Percentiles rank a stretch among this genome's conserved stretches.
These are phyloP conservation scores for Elysia chlorotica DNA, from an alignment of 1,140 invertebrate genomes.

Conservation along the genomic window DNA sequence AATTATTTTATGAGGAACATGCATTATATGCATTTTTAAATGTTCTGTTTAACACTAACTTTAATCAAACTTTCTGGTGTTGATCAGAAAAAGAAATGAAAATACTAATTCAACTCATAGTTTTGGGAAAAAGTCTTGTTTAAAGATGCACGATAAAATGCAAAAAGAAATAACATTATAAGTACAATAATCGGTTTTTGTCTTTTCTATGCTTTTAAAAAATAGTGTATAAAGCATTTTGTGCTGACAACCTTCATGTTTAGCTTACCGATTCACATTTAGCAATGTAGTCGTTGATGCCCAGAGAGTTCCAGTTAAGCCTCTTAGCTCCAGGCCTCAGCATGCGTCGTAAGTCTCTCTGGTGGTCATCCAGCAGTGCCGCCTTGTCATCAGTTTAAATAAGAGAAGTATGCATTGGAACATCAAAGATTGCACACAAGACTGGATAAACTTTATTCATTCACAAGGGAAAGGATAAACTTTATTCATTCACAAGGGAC, in stretches of 20 bases:
- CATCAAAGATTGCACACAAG: too few relatives aligned
- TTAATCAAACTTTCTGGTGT: neutral
- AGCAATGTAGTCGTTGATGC: constrained; percentile 75
- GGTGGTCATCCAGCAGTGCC: constrained; percentile 62
- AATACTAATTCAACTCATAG: neutral
- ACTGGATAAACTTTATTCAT: too few relatives aligned
- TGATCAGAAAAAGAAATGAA: neutral
- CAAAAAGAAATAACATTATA: too few relatives aligned
- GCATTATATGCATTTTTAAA: too few relatives aligned
- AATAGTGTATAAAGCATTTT: neutral
- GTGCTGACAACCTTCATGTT: neutral
- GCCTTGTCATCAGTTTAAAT: too few relatives aligned
- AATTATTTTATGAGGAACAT: too few relatives aligned
- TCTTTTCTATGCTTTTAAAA: too few relatives aligned
- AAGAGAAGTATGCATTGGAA: too few relatives aligned
- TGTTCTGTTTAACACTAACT: too few relatives aligned
- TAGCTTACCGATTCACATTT: constrained; percentile 64
- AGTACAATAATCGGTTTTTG: too few relatives aligned
- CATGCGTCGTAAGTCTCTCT: constrained; percentile 75
- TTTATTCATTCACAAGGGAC: neutral
- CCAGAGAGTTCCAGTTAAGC: constrained; percentile 83
- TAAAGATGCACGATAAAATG: neutral
- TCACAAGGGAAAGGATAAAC: too few relatives aligned
- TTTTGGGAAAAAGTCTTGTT: neutral
- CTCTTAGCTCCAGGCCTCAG: constrained; percentile 80